Percentiles rank a stretch among this genome's conserved stretches.
These are phyloP conservation scores for Theretra japonica DNA, from an alignment of 2,888 invertebrate genomes.

Conservation along the genomic window DNA sequence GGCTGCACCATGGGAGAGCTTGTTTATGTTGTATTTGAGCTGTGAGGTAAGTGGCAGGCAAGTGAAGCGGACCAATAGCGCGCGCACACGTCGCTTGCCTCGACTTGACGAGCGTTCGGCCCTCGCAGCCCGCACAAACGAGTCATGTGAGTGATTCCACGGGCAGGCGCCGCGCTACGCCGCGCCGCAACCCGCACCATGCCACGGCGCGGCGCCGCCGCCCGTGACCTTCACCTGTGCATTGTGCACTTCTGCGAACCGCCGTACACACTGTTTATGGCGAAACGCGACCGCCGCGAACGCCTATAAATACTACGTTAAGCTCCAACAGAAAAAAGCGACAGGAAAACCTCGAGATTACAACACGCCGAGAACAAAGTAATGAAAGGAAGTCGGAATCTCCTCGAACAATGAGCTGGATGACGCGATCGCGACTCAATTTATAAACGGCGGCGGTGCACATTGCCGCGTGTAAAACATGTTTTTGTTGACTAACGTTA, in stretches of 20 bases:
- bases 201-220: conserved; percentile 41
- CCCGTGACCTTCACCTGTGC: conserved; percentile 74
- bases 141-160: conserved; percentile 69
- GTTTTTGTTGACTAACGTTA: conserved; percentile 34
- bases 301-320: conserved; percentile 47
- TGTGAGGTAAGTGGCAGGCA: conserved; percentile 36
- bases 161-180: conserved; percentile 56
- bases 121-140: conserved; percentile 47
- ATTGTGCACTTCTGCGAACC: conserved; percentile 49
- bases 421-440: conserved; percentile 40
- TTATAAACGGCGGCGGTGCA: conserved; percentile 44
- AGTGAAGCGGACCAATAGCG: conserved; percentile 65
- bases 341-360: conserved; percentile 42
- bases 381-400: conserved; percentile 52
- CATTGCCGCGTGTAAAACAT: conserved; percentile 38
- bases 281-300: conserved; percentile 50
- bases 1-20: background rate
- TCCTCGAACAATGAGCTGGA: conserved; percentile 41
- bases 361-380: conserved; percentile 43
- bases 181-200: background rate
- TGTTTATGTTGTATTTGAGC: conserved; percentile 47
- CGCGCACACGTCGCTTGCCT: conserved; percentile 56
- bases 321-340: conserved; percentile 38
- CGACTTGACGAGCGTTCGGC: conserved; percentile 38
- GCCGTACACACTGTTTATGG: conserved; percentile 55